Base-by-base conservation (phyloP, 2,113 vertebrate species). In the Conger conger region DNA sequence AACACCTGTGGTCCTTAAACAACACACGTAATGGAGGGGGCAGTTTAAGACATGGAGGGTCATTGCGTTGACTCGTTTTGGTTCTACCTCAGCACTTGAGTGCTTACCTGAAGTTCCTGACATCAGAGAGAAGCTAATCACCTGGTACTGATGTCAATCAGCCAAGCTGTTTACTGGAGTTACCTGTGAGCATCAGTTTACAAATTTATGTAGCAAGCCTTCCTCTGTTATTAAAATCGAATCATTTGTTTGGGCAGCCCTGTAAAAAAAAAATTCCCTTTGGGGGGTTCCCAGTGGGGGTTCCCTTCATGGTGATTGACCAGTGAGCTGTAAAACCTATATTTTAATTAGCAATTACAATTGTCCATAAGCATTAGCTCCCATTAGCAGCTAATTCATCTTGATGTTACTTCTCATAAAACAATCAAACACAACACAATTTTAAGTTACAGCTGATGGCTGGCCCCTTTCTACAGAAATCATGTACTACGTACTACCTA, bases 181-280 rank as follows among this genome's bases (percentile, higher is more conserved):
- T 63, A 23, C 57, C 57, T 63, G 57, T 18, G 23, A 27, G 57
- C 13, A 60, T 63, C 57, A 63, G 57, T 27, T 63, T 73, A 33
- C 33, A 73, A 73, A 30, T 30, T 73, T 27, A 17, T 68, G 27
- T n/a, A n/a, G 27, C 60, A 68, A 68, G 60, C 60, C 60, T 68
- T n/a, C 60, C 60, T n/a, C 68, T 73, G 68, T 73, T n/a, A n/a
- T 30, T n/a, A 73, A 73, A 68, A n/a, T n/a, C 60, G n/a, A 33
- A 63, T 63, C 18, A 63, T 27, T 73, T 73, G 68, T 33, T 73
- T 30, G n/a, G n/a, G n/a, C 68, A n/a, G 6, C 6, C n/a, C n/a
- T 11, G 30, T 73, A n/a, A 73, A 30, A n/a, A 73, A 30, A 73
- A 18, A 27, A 23, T 63, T 50, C 45, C 45, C 45, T 50, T 50